Base-by-base conservation (phyloP, 2,797 vertebrate species). In the Leptatherina wallacei region DNA sequence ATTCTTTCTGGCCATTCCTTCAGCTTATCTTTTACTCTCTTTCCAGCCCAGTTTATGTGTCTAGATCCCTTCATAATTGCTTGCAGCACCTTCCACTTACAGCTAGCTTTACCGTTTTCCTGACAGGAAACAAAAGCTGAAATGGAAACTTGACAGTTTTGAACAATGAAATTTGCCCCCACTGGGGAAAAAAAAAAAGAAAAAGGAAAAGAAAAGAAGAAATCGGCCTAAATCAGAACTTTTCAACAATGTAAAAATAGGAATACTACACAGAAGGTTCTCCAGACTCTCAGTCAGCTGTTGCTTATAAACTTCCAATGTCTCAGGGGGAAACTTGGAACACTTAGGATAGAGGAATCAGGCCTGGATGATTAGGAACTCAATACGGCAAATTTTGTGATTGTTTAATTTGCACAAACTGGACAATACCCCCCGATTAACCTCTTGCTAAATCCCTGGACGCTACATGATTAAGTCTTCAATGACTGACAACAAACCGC, bases 51-150 rank as follows among this genome's bases (percentile, higher is more conserved):
- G 58, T 90, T 90, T 87, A 91, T 90, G 77, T 63, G 77, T 92
- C 89, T 85, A 86, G 85, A 90, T 86, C 71, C 67, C 30, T 85
- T 80, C 64, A 70, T 82, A 82, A 79, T 80, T 77, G 69, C 80
- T 82, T 81, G 74, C 73, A 83, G 59, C 75, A 63, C 65, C 60
- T 82, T 87, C 60, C 75, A 76, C 78, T 83, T 87, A 78, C 75
- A 77, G 64, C 73, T 75, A 71, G 65, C 65, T 80, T 85, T 85
- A 76, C 56, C 62, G 71, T 69, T 89, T 84, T 85, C 83, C 86
- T 91, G 88, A 75, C 84, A 82, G 69, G 75, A 80, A 78, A 74
- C 62, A 49, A n/a, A 33, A 52, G 51, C 44, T 70, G 14, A 88
- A 85, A 88, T 81, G 83, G 74, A 84, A 83, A 61, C 71, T 68